Evolutionary conservation across 2,797 vertebrate genomes (phyloP), one percentile per base, ranked within the genome.

Genomic region (Sebastes diploproa): DNA sequence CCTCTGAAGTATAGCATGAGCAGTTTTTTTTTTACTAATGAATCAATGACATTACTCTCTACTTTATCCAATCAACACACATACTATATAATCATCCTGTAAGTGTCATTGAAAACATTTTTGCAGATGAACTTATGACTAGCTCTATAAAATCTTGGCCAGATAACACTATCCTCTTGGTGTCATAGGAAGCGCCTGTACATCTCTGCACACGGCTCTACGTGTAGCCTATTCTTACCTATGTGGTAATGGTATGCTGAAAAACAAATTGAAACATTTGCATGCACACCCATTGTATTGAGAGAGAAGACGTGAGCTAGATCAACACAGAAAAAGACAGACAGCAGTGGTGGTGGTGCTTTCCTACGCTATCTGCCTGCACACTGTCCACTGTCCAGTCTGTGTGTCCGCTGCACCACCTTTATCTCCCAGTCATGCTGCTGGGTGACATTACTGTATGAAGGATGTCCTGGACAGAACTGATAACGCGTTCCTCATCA

Each of bases 401-500:
- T 64, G 73, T 63, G 25, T 75, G 65, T 73, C 75, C 14, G 27
- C 66, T 58, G 50, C 55, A n/a, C 54, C 16, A 46, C 22, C 61
- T 85, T 89, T 85, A 92, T 91, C 88, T 86, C 50, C 25, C 32
- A 61, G 86, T 70, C 79, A 81, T 78, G 78, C 84, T 77, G 81
- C 86, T 65, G 68, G 78, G 58, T 89, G 90, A 85, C 80, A 86
- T 67, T 84, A 83, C 77, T 78, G 75, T 85, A 83, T 81, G 77
- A 85, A 88, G 85, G 89, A 91, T 84, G 86, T 91, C 83, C 89
- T 91, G 89, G 81, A 89, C 69, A 84, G 75, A 89, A 68, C 56
- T 10, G 90, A 94, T 92, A 91, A 91, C 64, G 42, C 80, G 69
- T 90, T 93, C 84, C 85, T 85, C 77, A 84, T 80, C 63, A 32